A percentile compares a stretch with the other conserved stretches of the same genome.
phyloP scores from a whole-genome alignment of 2,113 vertebrate species.

The Hiodon alosoides region DNA sequence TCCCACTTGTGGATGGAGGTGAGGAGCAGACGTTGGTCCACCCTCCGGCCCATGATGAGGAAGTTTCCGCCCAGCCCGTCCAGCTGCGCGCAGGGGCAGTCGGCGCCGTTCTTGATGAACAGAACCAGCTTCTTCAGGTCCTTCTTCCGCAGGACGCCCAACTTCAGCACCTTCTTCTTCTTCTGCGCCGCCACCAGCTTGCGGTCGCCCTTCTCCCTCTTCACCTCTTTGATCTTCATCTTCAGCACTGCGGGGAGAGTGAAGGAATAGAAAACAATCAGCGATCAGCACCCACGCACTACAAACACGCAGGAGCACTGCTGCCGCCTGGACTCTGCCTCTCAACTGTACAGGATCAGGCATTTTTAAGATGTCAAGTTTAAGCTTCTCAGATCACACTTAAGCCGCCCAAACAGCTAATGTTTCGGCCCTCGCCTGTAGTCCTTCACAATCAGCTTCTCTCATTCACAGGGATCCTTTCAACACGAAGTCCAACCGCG shows the following conservation, averaged over 20 bases:
- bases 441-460: not conserved
- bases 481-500: not conserved
- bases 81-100: constrained; percentile 93
- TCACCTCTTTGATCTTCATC: constrained; percentile 95
- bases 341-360: not conserved
- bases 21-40: constrained; percentile 84
- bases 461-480: not conserved
- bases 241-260: constrained; percentile 72
- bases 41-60: constrained; percentile 93
- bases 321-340: not conserved
- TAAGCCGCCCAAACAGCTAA: not conserved
- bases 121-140: constrained; percentile 88
- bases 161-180: constrained; percentile 90
- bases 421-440: not conserved
- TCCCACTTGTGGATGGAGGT: constrained; percentile 93
- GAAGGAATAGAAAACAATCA: not conserved
- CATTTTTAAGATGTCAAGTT: too few species aligned
- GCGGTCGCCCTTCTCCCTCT: constrained; percentile 81
- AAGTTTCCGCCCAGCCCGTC: constrained; percentile 84
- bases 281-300: not conserved
- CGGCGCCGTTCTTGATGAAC: constrained; percentile 79
- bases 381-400: not conserved
- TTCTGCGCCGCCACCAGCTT: constrained; percentile 93
- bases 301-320: too few species aligned
- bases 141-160: constrained; percentile 84